Base-by-base conservation (phyloP, 2,888 invertebrate species). In the Aphodius sticticus region DNA sequence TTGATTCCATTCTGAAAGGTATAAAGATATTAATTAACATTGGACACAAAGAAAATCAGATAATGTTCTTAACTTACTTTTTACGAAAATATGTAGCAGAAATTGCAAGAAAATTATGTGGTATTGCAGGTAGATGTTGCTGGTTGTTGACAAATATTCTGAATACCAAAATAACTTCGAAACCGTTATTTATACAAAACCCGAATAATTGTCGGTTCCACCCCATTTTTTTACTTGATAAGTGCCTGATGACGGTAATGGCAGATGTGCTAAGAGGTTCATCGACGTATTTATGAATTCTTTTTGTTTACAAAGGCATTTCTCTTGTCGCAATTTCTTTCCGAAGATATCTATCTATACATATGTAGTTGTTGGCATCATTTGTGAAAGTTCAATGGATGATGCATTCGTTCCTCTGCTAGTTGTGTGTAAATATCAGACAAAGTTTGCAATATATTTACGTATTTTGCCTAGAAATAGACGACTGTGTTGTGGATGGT, bases 321-420 rank as follows among this genome's bases (percentile, higher is more conserved):
- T 72, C 72, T 26, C 14, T 72, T 37, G 74, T 74, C 37, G 35
- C 36, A 36, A 74, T 36, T 36, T 16, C 16, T 36, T 36, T 16
- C 16, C 12, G n/a, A 74, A 36, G 35, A 35, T 36, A 36, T 72
- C 35, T n/a, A n/a, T n/a, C n/a, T n/a, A n/a, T n/a, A n/a, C n/a
- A n/a, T 35, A 36, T 72, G 26, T 72, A 6, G n/a, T 37, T 35
- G 71, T 74, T 74, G 74, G 37, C 74, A 74, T 74, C 74, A 36
- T 74, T 74, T n/a, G 74, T 35, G 74, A 74, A 74, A 74, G 74
- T 74, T 74, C 36, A 74, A 71, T 53, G 12, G 53, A 53, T 53
- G 53, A 53, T 53, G 53, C 53, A 53, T 53, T 7, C 53, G 12
- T 26, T 26, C 26, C 26, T 26, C 26, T 26, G 26, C 26, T 26